Evolutionary conservation across 1,140 invertebrate species (phyloP), one percentile per base, ranked within the genome.

Genomic region (Tetranychus urticae): DNA sequence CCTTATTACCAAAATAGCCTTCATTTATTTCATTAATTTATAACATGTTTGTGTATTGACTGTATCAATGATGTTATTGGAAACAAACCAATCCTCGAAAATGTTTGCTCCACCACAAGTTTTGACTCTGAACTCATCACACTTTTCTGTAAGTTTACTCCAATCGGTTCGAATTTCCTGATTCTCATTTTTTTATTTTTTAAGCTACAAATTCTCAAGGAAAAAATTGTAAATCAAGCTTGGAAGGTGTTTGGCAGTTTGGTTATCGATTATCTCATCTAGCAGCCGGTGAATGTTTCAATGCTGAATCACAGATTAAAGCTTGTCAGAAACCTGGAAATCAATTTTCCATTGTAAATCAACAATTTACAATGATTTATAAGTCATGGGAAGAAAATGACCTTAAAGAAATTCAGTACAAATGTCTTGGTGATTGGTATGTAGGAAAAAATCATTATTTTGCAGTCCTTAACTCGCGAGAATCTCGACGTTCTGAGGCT

Each of bases 271-370:
- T 87, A 73, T 75, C 84, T 63, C 89, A 86, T 69, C 79, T 86
- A 63, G 92, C 90, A 69, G 89, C 86, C 35, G 88, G 88, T 37
- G 88, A 91, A 71, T 93, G 88, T 70, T 79, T 80, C 66, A 75
- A 88, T 72, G 82, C 82, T 1, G 86, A 91, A 72, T 87, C 85
- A 5, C 81, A 84, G 67, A 90, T 97, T 64, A 80, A 80, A 67
- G 93, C 91, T 0, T 97, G 92, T 74, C 92, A 97, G 75, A 86
- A 84, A 13, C 86, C 91, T 45, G 92, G 91, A 62, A 90, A 88
- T 13, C 86, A 93, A 71, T 93, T 92, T 72, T 80, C 92, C 48
- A 93, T 94, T 65, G 87, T 89, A 37, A 97, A 97, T 76, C 87
- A 96, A 71, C 91, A 94, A 69, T 97, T 97, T 67, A 87, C 88